phyloP scores from a whole-genome alignment of 2,888 invertebrate species.

The Platycnemis pennipes region DNA sequence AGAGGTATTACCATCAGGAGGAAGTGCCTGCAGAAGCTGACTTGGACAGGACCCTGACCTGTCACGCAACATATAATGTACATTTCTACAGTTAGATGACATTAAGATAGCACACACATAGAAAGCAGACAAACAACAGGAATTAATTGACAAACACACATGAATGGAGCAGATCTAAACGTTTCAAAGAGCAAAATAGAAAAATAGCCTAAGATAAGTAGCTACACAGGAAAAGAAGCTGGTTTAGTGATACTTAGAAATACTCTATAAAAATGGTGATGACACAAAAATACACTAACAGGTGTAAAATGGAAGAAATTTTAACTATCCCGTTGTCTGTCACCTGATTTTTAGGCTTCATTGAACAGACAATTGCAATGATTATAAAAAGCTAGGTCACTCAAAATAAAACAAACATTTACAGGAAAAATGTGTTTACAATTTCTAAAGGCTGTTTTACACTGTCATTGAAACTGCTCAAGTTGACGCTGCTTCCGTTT shows the following conservation, averaged over 20 bases:
- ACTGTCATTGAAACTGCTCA: too few species aligned
- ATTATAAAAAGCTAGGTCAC: too few species aligned
- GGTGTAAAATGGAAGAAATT: too few species aligned
- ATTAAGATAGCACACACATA: slow-evolving; percentile 24
- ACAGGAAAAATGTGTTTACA: too few species aligned
- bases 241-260: background rate
- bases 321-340: too few species aligned
- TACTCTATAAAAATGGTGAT: background rate
- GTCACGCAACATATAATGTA: slow-evolving; percentile 75
- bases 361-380: too few species aligned
- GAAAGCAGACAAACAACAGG: slow-evolving; percentile 45
- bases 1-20: slow-evolving; percentile 80
- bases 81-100: slow-evolving; percentile 59
- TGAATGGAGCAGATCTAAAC: background rate
- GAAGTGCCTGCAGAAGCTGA: slow-evolving; percentile 89
- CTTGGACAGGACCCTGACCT: slow-evolving; percentile 97
- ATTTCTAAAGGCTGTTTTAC: too few species aligned
- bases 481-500: too few species aligned
- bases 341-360: too few species aligned
- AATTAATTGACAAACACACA: background rate
- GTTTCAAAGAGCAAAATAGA: background rate
- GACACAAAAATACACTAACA: background rate
- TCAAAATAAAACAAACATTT: too few species aligned
- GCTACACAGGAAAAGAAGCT: background rate
- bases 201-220: background rate